phyloP scores from a whole-genome alignment of 2,888 invertebrate species.

The Erebia aethiops region DNA sequence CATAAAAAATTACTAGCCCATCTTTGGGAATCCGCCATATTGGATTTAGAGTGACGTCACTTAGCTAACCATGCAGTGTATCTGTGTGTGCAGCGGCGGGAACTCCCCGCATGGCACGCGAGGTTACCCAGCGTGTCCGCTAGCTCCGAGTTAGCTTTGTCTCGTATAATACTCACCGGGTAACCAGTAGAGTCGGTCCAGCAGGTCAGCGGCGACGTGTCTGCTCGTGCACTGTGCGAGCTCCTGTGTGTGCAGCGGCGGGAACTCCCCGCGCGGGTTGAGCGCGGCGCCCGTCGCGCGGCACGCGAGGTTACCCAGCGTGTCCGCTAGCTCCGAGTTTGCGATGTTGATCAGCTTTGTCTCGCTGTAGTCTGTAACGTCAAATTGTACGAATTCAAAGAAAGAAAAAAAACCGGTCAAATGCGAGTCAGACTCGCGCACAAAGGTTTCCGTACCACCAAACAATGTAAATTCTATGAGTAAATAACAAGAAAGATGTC shows the following conservation, averaged over 20 bases:
- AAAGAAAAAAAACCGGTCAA: too few relatives aligned
- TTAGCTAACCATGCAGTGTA: too few relatives aligned
- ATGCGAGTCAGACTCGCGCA: too few relatives aligned
- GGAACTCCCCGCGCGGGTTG: slow-evolving; percentile 91
- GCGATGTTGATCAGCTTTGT: slow-evolving; percentile 88
- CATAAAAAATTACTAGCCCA: too few relatives aligned
- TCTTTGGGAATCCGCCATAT: too few relatives aligned
- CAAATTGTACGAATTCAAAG: too few relatives aligned
- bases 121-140: slow-evolving; percentile 97
- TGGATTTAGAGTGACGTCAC: too few relatives aligned
- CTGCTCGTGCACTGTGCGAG: slow-evolving; percentile 56
- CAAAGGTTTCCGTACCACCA: too few relatives aligned
- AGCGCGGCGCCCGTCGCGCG: slow-evolving; percentile 90
- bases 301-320: slow-evolving; percentile 94
- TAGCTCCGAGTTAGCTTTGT: slow-evolving; percentile 55
- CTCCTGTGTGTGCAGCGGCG: slow-evolving; percentile 78
- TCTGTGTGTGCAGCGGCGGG: slow-evolving; percentile 82
- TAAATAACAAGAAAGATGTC: too few relatives aligned
- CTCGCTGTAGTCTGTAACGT: slow-evolving; percentile 91
- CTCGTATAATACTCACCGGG: slow-evolving; percentile 47
- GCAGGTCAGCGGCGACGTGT: slow-evolving; percentile 79
- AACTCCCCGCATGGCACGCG: slow-evolving; percentile 89
- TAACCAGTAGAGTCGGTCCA: slow-evolving; percentile 74
- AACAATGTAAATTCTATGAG: too few relatives aligned
- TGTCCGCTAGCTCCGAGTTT: slow-evolving; percentile 96